Evolutionary conservation across 2,888 invertebrate genomes (phyloP), one percentile per base, ranked within the genome.

Genomic region (Eumerus sabulonum): DNA sequence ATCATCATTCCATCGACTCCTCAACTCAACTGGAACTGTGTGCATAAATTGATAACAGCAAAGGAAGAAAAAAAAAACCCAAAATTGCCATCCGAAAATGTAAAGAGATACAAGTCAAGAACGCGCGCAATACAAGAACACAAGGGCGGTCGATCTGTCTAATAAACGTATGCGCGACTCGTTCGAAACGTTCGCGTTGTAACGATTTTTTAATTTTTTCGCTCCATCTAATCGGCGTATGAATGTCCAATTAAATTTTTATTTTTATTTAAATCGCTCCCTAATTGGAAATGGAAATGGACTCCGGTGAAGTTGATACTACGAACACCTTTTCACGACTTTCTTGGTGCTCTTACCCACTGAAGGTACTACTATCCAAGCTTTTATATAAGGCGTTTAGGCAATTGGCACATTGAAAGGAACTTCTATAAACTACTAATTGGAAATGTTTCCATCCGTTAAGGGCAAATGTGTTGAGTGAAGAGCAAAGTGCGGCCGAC

Each of bases 161-260:
- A 79, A 79, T 79, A 79, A 79, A 47, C 63, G 79, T 79, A 79
- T 79, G 79, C 79, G 74, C 74, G 64, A 64, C 79, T 79, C 79
- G 79, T 79, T 38, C 74, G 60, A 79, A 79, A 79, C 79, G 79
- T 79, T 74, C 79, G 79, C 79, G 47, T 60, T 79, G 74, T 74
- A 79, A 79, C 74, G 79, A 79, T 79, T 79, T 70, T 79, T 79
- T 79, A 79, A 79, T 79, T 79, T 79, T 79, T 79, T 79, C 79
- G 79, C 79, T 79, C 79, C 74, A 68, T 74, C 79, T 79, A 74
- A 79, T 79, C 79, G 27, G 79, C 79, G 68, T 74, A 79, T 79
- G 79, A 79, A 73, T 79, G 79, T 79, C 74, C 68, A 79, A 79
- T 79, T 74, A 74, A 74, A 64, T 74, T 73, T 79, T 73, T 48